Evolutionary conservation across 2,888 invertebrate genomes (phyloP), one percentile per base, ranked within the genome.

Genomic region (Ormyrus pomaceus): DNA sequence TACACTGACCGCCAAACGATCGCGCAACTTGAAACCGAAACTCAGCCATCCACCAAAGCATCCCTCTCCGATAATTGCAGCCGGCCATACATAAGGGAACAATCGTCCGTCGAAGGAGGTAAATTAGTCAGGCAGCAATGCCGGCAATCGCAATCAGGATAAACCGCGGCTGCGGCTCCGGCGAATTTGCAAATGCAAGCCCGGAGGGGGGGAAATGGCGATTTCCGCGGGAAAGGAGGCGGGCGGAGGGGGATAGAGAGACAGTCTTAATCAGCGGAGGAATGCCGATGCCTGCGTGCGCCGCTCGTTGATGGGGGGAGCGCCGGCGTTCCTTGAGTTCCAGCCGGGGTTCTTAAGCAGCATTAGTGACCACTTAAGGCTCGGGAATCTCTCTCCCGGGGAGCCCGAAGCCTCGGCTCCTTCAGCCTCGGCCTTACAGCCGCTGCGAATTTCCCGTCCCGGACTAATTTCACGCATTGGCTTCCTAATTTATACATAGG

Each of bases 281-380:
- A 86, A 88, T 87, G 87, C 87, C 86, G 83, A 84, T 83, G 86
- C 87, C 87, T 86, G 82, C 83, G 82, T 34, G 34, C 34, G 75
- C 58, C 45, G 6, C 6, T 11, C 55, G 19, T 4, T 48, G 75
- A 68, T 51, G 53, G 55, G 45, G 78, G n/a, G 46, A 48, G 6
- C n/a, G 59, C 11, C 55, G 55, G 81, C 86, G 85, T 87, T 87
- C 87, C 87, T 84, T 72, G 84, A 85, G 85, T 86, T 85, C 86
- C 86, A 84, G 34, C 51, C 34, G 74, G 83, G 82, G 84, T 87
- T 87, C 88, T 87, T 87, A 86, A 85, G 84, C 85, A 84, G 87
- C 87, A 87, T 88, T 86, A 88, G 88, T 86, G 76, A 88, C 87
- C 87, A 88, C 87, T 87, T 86, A 83, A 83, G 84, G 83, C 84